Evolutionary conservation across 1,140 invertebrate genomes (phyloP).

Genomic region (Adelges cooleyi): DNA sequence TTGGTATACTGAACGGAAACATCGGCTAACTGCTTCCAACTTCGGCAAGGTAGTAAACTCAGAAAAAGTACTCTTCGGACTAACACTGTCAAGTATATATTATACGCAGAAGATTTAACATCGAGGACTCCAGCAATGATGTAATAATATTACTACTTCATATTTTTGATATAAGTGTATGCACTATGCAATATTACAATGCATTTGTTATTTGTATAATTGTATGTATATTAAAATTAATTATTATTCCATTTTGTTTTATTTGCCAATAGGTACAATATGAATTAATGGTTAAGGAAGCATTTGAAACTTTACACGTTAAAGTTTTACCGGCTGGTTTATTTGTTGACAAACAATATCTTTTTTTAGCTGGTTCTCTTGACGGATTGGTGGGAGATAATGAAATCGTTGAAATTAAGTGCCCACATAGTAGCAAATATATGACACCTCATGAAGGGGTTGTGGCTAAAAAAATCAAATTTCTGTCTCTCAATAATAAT

Average conservation of each 20-base stretch:
- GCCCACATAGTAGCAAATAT: not conserved
- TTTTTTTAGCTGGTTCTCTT: not conserved
- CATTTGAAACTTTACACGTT: not conserved
- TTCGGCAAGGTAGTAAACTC: not conserved
- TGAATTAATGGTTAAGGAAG: not conserved
- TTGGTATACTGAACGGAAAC: not conserved
- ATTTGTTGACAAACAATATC: not conserved
- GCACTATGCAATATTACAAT: not conserved
- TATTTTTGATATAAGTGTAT: too few relatives aligned
- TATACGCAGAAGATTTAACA: not conserved
- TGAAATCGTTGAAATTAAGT: conserved; percentile 5
- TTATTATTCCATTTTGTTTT: not conserved
- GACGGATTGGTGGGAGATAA: not conserved
- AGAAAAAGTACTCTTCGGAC: not conserved
- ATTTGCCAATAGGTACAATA: not conserved
- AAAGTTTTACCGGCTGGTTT: not conserved
- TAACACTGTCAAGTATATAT: not conserved
- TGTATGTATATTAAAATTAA: not conserved
- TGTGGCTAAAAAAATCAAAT: not conserved
- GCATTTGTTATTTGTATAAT: too few relatives aligned
- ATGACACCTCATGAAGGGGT: not conserved
- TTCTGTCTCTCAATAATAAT: not conserved
- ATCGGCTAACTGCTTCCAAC: not conserved
- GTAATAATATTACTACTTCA: not conserved
- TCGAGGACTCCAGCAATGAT: not conserved